These are phyloP conservation scores for Pterocles gutturalis DNA, from an alignment of 2,113 vertebrate genomes.

Conservation along the genomic window DNA sequence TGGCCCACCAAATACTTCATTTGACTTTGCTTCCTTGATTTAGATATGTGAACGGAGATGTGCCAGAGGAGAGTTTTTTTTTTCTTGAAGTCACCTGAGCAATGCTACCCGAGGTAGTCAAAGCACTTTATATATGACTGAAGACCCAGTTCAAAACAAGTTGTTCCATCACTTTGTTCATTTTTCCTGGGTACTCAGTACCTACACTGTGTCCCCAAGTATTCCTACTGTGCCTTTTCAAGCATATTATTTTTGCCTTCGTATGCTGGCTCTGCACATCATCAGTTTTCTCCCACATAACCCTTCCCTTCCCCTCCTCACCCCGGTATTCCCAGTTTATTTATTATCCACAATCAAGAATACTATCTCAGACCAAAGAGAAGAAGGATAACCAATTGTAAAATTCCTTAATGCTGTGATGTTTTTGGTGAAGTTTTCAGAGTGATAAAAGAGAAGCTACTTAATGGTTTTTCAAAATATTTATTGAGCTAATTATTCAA, in stretches of 20 bases:
- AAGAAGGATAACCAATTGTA: background rate
- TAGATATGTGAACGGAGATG: background rate
- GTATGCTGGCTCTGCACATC: background rate
- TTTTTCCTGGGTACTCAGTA: background rate
- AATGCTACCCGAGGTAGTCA: background rate
- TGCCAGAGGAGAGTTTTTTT: background rate
- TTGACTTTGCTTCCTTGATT: background rate
- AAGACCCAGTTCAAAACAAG: background rate
- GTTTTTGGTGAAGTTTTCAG: background rate
- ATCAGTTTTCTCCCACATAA: background rate
- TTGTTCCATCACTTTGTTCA: background rate
- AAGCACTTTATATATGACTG: background rate
- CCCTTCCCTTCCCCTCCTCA: fast-evolving
- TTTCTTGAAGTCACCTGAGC: background rate
- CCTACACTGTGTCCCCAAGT: background rate
- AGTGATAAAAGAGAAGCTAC: background rate
- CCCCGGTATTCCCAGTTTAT: background rate
- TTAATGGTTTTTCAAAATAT: background rate
- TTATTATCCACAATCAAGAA: background rate
- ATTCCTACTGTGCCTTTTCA: background rate
- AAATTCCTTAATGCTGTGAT: background rate
- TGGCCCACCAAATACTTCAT: background rate
- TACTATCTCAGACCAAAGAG: background rate
- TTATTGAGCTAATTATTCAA: background rate
- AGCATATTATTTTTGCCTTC: background rate